Evolutionary conservation across 2,888 invertebrate genomes (phyloP).

Genomic region (Tuberolachnus salignus): DNA sequence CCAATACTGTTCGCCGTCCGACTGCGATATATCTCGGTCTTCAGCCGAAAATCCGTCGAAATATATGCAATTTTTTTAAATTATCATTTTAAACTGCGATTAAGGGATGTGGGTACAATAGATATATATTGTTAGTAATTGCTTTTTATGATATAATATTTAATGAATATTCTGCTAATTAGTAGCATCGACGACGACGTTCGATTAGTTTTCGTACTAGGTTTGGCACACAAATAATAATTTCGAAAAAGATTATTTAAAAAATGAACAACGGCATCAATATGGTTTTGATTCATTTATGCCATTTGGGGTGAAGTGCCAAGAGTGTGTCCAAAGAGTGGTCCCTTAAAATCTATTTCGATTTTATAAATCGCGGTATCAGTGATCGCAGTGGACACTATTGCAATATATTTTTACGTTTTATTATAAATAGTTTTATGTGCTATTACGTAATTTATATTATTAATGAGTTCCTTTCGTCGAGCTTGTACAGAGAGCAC

Average conservation of each 20-base stretch:
- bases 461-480: slow-evolving; percentile 52
- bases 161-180: neutral
- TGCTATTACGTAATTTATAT: slow-evolving; percentile 10
- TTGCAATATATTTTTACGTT: neutral
- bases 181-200: neutral
- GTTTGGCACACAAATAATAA: slow-evolving; percentile 24
- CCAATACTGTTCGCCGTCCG: too few relatives aligned
- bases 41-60: too few relatives aligned
- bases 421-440: neutral
- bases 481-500: too few relatives aligned
- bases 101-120: too few relatives aligned
- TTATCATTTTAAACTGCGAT: too few relatives aligned
- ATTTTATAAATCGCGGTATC: neutral
- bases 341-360: slow-evolving; percentile 19
- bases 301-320: slow-evolving; percentile 10
- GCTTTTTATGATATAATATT: too few relatives aligned
- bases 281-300: neutral
- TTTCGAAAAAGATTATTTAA: slow-evolving; percentile 32
- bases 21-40: too few relatives aligned
- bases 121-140: too few relatives aligned
- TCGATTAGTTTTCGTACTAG: slow-evolving; percentile 6
- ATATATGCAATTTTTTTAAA: too few relatives aligned
- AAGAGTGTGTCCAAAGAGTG: too few relatives aligned
- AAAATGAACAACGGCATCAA: neutral
- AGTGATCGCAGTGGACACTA: neutral